These are phyloP conservation scores for Cryptocephalus moraei DNA, from an alignment of 2,888 invertebrate species.

Conservation along the genomic window DNA sequence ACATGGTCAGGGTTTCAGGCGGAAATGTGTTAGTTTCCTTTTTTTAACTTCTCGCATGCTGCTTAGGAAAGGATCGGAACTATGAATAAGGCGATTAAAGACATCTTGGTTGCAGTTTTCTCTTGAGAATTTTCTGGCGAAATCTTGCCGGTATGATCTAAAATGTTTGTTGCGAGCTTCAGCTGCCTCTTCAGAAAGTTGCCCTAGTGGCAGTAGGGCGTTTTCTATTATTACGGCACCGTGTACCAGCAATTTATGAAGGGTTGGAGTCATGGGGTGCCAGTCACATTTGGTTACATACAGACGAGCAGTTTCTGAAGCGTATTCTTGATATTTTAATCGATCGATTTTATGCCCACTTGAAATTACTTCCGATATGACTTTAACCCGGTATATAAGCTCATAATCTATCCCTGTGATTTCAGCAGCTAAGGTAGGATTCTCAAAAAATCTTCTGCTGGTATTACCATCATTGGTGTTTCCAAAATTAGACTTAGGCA, in stretches of 20 bases:
- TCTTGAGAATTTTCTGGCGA: neutral
- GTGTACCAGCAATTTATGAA: slow-evolving; percentile 9
- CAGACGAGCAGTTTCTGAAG: slow-evolving; percentile 11
- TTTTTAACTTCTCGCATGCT: neutral
- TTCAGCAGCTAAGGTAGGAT: slow-evolving; percentile 12
- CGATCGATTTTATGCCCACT: slow-evolving; percentile 12
- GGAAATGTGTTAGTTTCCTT: no score
- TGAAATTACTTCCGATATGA: slow-evolving; percentile 13
- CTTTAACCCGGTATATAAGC: slow-evolving; percentile 12
- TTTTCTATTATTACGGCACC: slow-evolving; percentile 1
- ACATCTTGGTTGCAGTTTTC: neutral
- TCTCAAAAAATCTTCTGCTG: slow-evolving; percentile 18
- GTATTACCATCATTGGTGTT: slow-evolving; percentile 22
- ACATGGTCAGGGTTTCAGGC: no score
- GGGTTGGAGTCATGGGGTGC: slow-evolving; percentile 13
- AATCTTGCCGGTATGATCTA: neutral
- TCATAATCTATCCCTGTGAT: slow-evolving; percentile 13
- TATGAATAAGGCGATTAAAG: neutral
- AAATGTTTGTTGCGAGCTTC: slow-evolving; percentile 1
- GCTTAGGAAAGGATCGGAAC: neutral
- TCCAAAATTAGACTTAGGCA: slow-evolving; percentile 18
- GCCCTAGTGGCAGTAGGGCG: slow-evolving; percentile 1
- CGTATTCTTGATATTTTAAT: slow-evolving; percentile 13
- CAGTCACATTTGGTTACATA: slow-evolving; percentile 14
- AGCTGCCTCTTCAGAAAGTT: slow-evolving; percentile 3